Percentiles rank a stretch among this genome's conserved stretches.
These are phyloP conservation scores for Ursus arctos DNA, from an alignment of 2,113 vertebrate genomes.

Conservation along the genomic window DNA sequence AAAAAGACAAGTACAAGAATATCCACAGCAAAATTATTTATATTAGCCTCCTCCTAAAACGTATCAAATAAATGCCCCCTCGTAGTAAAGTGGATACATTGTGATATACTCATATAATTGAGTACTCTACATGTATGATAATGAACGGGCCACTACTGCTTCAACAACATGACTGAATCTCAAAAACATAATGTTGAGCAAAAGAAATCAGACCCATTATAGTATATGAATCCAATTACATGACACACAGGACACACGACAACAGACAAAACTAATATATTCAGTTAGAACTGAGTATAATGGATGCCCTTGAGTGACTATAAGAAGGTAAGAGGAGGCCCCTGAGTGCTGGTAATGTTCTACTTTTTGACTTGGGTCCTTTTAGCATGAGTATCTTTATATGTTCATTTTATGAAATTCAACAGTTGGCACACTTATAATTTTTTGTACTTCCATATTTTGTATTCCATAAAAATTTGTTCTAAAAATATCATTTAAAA, in stretches of 20 bases:
- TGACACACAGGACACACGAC: not conserved
- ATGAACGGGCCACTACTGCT: not conserved
- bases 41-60: not conserved
- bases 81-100: not conserved
- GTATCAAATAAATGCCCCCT: not conserved
- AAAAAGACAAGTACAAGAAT: not conserved
- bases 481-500: not conserved
- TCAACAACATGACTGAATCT: not conserved
- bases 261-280: not conserved
- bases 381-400: not conserved
- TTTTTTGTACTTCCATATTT: constrained; percentile 48
- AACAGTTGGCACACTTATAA: not conserved
- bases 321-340: not conserved
- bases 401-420: not conserved
- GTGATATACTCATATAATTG: not conserved
- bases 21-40: not conserved
- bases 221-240: not conserved
- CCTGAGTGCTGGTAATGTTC: not conserved
- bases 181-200: not conserved
- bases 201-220: constrained; percentile 1
- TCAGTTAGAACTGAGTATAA: not conserved
- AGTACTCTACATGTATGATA: not conserved
- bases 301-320: not conserved
- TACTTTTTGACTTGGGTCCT: not conserved
- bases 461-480: not conserved